Percentiles rank a stretch among this genome's conserved stretches.
phyloP scores from a whole-genome alignment of 2,888 invertebrate species.

The Microplitis deprimator region DNA sequence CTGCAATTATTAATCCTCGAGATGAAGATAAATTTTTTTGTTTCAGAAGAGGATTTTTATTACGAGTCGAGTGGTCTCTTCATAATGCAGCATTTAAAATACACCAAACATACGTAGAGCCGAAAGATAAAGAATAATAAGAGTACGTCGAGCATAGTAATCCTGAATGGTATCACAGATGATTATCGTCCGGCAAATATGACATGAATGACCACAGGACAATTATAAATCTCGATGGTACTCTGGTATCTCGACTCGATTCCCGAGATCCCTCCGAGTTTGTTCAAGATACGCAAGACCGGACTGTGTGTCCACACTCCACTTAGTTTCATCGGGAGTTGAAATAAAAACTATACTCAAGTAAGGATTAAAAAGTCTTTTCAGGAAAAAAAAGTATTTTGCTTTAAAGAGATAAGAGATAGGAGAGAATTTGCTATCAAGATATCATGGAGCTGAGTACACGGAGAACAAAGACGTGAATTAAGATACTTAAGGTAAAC shows the following conservation, averaged over 20 bases:
- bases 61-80: conserved; percentile 22
- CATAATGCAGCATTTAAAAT: conserved; percentile 16
- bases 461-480: neutral
- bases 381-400: neutral
- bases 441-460: neutral
- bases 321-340: conserved; percentile 30
- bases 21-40: conserved; percentile 6
- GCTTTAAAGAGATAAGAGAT: neutral
- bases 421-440: neutral
- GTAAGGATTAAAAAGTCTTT: conserved; percentile 11
- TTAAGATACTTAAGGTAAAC: neutral
- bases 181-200: conserved; percentile 68
- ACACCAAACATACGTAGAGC: conserved; percentile 10
- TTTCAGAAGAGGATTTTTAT: conserved; percentile 11
- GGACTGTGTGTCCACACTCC: conserved; percentile 30
- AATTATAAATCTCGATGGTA: conserved; percentile 60
- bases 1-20: neutral
- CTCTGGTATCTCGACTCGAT: conserved; percentile 55
- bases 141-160: conserved; percentile 23
- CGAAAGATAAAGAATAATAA: neutral
- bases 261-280: conserved; percentile 64
- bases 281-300: conserved; percentile 60
- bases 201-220: conserved; percentile 62
- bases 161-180: conserved; percentile 65
- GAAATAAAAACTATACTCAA: neutral